These are phyloP conservation scores for Macaria notata DNA, from an alignment of 2,888 invertebrate genomes.

Conservation along the genomic window DNA sequence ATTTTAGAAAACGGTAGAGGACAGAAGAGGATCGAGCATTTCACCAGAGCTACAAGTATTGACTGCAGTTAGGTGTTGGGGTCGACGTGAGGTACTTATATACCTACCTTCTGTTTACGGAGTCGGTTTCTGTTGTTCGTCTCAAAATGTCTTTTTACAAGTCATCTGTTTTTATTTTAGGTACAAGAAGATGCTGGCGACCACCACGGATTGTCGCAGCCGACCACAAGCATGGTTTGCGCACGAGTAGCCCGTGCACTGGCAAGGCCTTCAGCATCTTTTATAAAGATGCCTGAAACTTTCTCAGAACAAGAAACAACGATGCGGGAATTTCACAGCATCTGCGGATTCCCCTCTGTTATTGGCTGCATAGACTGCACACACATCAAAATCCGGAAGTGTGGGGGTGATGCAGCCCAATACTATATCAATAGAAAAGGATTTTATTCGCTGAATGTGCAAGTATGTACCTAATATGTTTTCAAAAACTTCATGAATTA, in stretches of 20 bases:
- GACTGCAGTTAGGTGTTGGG: no score
- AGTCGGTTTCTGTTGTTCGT: no score
- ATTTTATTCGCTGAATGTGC: no score
- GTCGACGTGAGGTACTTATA: neutral
- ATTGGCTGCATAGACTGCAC: slow-evolving; percentile 6
- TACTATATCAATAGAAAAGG: no score
- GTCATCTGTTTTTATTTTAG: neutral
- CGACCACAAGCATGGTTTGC: slow-evolving; percentile 2
- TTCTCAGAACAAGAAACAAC: neutral
- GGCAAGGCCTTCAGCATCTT: neutral
- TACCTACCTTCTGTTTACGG: neutral
- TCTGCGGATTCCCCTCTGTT: neutral
- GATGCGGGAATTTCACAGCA: neutral
- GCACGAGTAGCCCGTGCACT: slow-evolving; percentile 1
- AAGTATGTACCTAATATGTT: no score
- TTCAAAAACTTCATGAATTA: no score
- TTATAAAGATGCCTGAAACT: neutral
- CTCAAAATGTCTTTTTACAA: neutral
- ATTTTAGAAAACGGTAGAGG: neutral
- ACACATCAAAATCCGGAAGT: slow-evolving; percentile 2
- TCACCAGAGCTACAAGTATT: no score
- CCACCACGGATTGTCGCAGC: slow-evolving; percentile 1
- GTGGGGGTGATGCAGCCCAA: slow-evolving; percentile 3
- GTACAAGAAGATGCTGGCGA: slow-evolving; percentile 3
- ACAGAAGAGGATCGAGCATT: neutral